These are phyloP conservation scores for Ascaphus truei DNA, from an alignment of 2,113 vertebrate species.

Conservation along the genomic window DNA sequence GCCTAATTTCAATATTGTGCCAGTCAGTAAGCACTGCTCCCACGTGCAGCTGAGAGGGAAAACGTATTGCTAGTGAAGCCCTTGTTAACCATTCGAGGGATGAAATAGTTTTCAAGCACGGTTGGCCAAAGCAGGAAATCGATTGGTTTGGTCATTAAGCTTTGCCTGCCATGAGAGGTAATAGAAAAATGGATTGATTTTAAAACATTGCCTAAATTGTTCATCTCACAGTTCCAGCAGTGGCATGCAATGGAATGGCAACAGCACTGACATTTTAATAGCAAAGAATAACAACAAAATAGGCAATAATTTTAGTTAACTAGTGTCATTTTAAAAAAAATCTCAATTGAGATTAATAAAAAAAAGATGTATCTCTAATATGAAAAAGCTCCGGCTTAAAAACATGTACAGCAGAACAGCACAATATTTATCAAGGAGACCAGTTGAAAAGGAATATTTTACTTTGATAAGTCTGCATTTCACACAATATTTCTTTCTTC, in stretches of 20 bases:
- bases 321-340: no score
- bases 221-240: background rate
- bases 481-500: no score
- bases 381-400: no score
- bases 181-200: conserved; percentile 7
- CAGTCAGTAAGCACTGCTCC: background rate
- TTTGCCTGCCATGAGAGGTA: conserved; percentile 14
- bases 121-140: background rate
- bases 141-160: conserved; percentile 11
- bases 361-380: no score
- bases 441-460: no score
- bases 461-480: no score
- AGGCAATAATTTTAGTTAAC: no score
- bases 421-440: no score
- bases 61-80: conserved; percentile 7
- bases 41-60: background rate
- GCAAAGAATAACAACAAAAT: no score
- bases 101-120: background rate
- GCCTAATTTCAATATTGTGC: background rate
- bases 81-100: conserved; percentile 9
- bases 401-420: no score
- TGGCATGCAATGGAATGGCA: background rate
- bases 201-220: conserved; percentile 4
- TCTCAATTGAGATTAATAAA: no score
- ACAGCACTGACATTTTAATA: no score